These are phyloP conservation scores for Melolontha melolontha DNA, from an alignment of 2,888 invertebrate species.

Conservation along the genomic window DNA sequence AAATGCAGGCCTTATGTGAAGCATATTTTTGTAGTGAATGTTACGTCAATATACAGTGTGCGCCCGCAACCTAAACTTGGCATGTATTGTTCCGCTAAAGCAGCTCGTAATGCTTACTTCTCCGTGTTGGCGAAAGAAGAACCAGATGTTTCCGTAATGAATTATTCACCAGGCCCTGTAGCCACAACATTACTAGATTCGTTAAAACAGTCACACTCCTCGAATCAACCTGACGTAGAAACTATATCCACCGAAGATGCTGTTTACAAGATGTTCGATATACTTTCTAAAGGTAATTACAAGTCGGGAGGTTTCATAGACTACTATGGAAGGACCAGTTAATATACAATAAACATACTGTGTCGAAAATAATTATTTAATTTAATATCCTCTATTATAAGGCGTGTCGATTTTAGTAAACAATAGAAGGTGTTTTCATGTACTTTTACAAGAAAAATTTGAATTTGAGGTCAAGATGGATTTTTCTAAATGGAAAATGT, in stretches of 20 bases:
- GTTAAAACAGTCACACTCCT: slow-evolving; percentile 60
- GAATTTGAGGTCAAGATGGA: too few relatives aligned
- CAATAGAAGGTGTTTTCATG: too few relatives aligned
- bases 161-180: slow-evolving; percentile 93
- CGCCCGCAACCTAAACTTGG: slow-evolving; percentile 83
- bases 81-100: slow-evolving; percentile 89
- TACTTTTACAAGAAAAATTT: too few relatives aligned
- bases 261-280: slow-evolving; percentile 76
- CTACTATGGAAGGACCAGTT: slow-evolving; percentile 71
- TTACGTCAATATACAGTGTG: slow-evolving; percentile 85
- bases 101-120: slow-evolving; percentile 91
- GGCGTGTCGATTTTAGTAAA: too few relatives aligned
- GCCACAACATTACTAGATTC: slow-evolving; percentile 87
- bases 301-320: slow-evolving; percentile 87
- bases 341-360: too few relatives aligned
- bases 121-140: slow-evolving; percentile 85
- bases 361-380: too few relatives aligned
- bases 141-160: slow-evolving; percentile 78
- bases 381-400: too few relatives aligned
- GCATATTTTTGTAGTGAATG: slow-evolving; percentile 77
- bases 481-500: too few relatives aligned
- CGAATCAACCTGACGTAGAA: slow-evolving; percentile 70
- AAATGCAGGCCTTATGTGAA: slow-evolving; percentile 53
- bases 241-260: slow-evolving; percentile 82
- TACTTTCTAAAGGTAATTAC: slow-evolving; percentile 78